A percentile compares a stretch with the other conserved stretches of the same genome.
Conservation (phyloP, 2,797 vertebrate species). For the Hephaestus fuliginosus region DNA sequence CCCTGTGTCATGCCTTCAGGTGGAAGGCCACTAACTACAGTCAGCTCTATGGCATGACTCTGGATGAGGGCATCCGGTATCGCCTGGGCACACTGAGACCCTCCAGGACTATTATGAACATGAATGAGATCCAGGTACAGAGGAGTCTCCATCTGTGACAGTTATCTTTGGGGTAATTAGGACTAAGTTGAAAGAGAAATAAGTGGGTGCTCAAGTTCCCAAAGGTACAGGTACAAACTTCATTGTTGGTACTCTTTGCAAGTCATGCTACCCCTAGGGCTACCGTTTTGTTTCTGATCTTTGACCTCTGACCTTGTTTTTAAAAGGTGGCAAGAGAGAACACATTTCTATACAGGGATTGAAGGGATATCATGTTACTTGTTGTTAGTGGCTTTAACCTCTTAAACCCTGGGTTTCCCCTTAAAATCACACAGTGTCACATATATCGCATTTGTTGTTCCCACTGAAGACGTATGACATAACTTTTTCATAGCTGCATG, state of each 20-base stretch:
- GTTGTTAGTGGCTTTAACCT: constrained; percentile 5
- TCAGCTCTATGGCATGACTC: constrained; percentile 93
- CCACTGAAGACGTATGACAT: neutral
- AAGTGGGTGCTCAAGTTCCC: constrained; percentile 9
- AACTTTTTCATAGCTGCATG: neutral
- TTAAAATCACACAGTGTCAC: neutral
- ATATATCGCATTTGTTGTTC: neutral
- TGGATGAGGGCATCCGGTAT: constrained; percentile 93
- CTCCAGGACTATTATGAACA: constrained; percentile 92
- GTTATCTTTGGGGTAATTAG: neutral
- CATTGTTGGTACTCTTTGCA: neutral
- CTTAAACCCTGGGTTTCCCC: neutral
- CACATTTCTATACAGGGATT: neutral
- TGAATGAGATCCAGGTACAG: constrained; percentile 95
- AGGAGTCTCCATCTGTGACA: neutral
- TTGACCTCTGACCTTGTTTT: constrained; percentile 33
- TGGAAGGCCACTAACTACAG: constrained; percentile 96
- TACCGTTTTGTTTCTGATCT: constrained; percentile 16
- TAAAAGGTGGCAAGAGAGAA: constrained; percentile 2
- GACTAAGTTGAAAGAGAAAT: neutral
- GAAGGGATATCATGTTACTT: constrained; percentile 22
- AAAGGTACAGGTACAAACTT: constrained; percentile 1
- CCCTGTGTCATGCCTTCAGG: constrained; percentile 75
- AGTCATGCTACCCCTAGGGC: neutral
- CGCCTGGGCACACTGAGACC: constrained; percentile 94